These are phyloP conservation scores for Macrotrachela quadricornifera DNA, from an alignment of 1,140 invertebrate genomes.

Conservation along the genomic window DNA sequence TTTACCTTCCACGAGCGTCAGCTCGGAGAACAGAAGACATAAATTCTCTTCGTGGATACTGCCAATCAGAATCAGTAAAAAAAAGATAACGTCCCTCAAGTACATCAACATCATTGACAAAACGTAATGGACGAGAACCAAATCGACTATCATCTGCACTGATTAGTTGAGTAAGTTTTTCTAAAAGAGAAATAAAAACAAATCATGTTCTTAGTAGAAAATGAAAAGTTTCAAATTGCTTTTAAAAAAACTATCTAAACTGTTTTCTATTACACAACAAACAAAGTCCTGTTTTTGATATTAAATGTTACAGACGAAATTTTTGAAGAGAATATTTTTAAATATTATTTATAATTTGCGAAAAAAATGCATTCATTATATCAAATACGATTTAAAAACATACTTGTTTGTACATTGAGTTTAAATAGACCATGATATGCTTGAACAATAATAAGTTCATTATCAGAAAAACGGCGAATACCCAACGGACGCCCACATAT, in stretches of 20 bases:
- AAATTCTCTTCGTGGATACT: constrained; percentile 43
- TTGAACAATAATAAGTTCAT: constrained; percentile 48
- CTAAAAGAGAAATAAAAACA: neutral
- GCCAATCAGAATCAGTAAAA: constrained; percentile 47
- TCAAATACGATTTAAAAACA: constrained; percentile 11
- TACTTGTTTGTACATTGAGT: constrained; percentile 47
- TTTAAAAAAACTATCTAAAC: too few relatives aligned
- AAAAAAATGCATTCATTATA: too few relatives aligned
- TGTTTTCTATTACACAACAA: too few relatives aligned
- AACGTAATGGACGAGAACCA: constrained; percentile 10
- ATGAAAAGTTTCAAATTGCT: too few relatives aligned
- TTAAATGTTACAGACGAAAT: too few relatives aligned
- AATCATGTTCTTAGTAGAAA: too few relatives aligned
- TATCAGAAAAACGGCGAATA: constrained; percentile 46
- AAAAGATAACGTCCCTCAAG: constrained; percentile 51
- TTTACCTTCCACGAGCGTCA: constrained; percentile 46
- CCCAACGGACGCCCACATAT: constrained; percentile 57
- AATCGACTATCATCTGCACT: constrained; percentile 1
- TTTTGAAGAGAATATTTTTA: too few relatives aligned
- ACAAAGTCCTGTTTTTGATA: too few relatives aligned
- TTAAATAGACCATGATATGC: constrained; percentile 58
- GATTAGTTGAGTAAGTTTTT: constrained; percentile 10
- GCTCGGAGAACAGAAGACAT: constrained; percentile 38
- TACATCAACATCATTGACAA: constrained; percentile 38
- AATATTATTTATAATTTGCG: too few relatives aligned